Evolutionary conservation across 2,113 vertebrate species (phyloP).

Genomic region (Corvus cornix): DNA sequence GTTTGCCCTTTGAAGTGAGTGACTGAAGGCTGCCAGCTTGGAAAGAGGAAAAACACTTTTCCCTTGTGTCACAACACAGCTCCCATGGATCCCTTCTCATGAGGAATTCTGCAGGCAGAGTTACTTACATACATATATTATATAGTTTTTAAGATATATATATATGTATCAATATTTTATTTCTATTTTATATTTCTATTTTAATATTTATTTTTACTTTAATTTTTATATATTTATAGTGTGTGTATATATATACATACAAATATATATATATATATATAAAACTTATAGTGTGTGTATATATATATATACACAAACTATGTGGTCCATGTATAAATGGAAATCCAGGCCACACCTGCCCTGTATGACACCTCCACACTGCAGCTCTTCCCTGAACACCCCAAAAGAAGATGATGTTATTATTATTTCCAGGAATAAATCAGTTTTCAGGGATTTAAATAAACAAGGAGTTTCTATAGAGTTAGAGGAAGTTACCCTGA

Average conservation of each 20-base stretch:
- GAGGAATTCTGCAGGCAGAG: background rate
- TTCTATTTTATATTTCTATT: too few relatives aligned
- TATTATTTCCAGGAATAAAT: background rate
- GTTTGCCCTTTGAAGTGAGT: background rate
- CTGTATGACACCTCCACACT: fast-evolving
- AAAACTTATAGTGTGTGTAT: background rate
- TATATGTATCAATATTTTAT: background rate
- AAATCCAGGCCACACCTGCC: background rate
- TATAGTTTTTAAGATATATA: background rate
- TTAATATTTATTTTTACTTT: too few relatives aligned
- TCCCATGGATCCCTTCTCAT: background rate
- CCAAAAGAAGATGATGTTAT: fast-evolving
- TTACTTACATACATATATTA: too few relatives aligned
- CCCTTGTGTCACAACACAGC: background rate
- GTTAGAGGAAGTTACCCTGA: background rate
- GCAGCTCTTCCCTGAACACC: background rate
- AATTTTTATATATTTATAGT: background rate
- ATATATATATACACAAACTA: background rate
- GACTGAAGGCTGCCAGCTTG: background rate
- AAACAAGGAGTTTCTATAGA: background rate
- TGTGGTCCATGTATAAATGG: background rate
- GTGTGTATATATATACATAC: background rate
- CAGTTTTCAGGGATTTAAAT: background rate
- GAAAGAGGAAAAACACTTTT: background rate
- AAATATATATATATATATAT: too few relatives aligned